Evolutionary conservation across 2,797 vertebrate species (phyloP), one percentile per base, ranked within the genome.

Genomic region (Vespertilio murinus): DNA sequence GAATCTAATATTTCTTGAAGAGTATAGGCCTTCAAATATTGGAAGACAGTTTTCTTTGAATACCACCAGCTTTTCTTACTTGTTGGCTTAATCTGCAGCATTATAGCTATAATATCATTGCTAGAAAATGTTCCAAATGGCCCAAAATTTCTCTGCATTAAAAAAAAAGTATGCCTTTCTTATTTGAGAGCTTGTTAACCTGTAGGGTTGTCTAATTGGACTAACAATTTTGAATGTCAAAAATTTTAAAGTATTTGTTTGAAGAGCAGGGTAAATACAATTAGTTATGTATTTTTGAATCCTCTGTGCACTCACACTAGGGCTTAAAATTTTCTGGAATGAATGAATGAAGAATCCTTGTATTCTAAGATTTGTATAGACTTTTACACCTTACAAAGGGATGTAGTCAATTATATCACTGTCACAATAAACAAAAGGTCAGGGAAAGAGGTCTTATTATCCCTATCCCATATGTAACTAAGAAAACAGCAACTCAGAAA

Each of bases 171-270:
- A 13, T 0, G 1, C 14, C 10, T 78, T 14, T 93, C 13, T 87
- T 74, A 77, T 23, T 75, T 90, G 45, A 9, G 52, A 7, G 1
- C 38, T 88, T 16, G 13, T 64, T 88, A 81, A 88, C 28, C 18
- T 71, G 1, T 52, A 81, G 73, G 3, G 23, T 25, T 92, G 4
- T 79, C 33, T 59, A 35, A 6, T 59, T 95, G 8, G 28, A 16
- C 23, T 73, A 77, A 38, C 8, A 90, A 73, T 16, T 87, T 90
- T n/a, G 16, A 8, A 67, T 40, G 16, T 42, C 79, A 67, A 47
- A 61, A 95, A 79, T 40, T 96, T 33, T 86, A 93, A 94, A 33
- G 5, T 22, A 73, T 69, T 56, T 91, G 22, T 61, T 73, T 90
- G 40, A 77, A 83, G 38, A 85, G 23, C 6, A 78, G 7, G 28